These are phyloP conservation scores for Coracias cyanogaster DNA, from an alignment of 2,797 vertebrate genomes.

Conservation along the genomic window DNA sequence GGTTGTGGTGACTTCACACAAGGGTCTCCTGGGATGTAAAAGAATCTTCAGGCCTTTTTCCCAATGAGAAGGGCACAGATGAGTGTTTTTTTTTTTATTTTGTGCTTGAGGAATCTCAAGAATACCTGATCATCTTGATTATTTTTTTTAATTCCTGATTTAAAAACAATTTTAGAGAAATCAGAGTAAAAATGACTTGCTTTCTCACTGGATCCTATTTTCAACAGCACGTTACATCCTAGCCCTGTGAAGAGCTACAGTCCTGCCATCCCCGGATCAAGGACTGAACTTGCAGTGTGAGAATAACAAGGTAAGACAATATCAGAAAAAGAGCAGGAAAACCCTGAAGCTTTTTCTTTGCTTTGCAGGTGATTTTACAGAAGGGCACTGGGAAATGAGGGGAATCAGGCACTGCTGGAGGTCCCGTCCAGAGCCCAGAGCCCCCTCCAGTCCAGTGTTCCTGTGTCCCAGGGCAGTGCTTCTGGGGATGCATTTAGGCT, in stretches of 20 bases:
- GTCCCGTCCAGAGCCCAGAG: too few species aligned
- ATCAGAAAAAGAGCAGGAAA: not conserved
- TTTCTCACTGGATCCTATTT: not conserved
- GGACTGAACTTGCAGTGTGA: not conserved
- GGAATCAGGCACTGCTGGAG: not conserved
- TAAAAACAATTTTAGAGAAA: not conserved
- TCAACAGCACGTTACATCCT: not conserved
- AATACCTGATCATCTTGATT: not conserved
- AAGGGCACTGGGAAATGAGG: not conserved
- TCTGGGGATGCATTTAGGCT: not conserved
- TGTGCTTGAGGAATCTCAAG: not conserved
- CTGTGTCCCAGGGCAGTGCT: not conserved
- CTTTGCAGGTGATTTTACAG: not conserved
- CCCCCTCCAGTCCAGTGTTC: not conserved
- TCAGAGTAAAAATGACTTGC: not conserved
- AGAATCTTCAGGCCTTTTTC: not conserved
- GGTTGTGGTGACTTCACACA: rapidly evolving
- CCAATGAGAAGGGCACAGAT: not conserved
- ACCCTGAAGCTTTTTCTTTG: not conserved
- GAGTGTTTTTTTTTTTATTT: not conserved
- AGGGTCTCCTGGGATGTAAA: not conserved
- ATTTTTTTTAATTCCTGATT: not conserved
- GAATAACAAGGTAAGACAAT: not conserved
- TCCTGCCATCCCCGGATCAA: not conserved
- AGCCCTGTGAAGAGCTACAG: not conserved